Base-by-base conservation (phyloP, 2,888 invertebrate species). In the Eustalomyia histrio region DNA sequence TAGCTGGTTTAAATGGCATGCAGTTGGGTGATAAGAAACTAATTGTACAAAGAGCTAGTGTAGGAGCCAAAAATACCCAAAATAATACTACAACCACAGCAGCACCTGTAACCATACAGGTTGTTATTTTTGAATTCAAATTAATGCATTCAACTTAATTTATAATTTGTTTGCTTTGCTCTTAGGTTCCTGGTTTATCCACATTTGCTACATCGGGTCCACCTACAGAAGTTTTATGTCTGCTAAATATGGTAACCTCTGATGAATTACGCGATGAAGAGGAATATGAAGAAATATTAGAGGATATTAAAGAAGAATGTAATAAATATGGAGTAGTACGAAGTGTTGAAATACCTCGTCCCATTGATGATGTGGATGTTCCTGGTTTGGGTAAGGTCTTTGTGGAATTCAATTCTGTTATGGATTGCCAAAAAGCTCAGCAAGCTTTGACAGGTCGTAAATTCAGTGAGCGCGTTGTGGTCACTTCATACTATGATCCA, bases 371-470 rank as follows among this genome's bases (percentile, higher is more conserved):
- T 60, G 97, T 98, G 2, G 97, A 97, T 90, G 97, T 98, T 63
- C 97, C 97, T 79, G 98, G 98, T 71, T 96, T 97, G 91, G 98
- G 98, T 91, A 98, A 98, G 93, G 98, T 99, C 68, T 99, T 98
- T 90, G 97, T 99, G 65, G 99, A 99, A 91, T 99, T 99, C 92
- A 97, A 96, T 92, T 96, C 97, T 75, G 95, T 97, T 81, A 94
- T 96, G 57, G 99, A 99, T 89, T 98, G 98, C 89, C 98, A 99
- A 91, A 97, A 98, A 89, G 99, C 98, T 12, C 99, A 99, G 90
- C 98, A 98, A 88, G 97, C 97, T 0, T 92, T 99, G 52, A 97
- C 99, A 9, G 99, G 99, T 24, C 93, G 99, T 76, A 98, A 99
- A 91, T 99, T 99, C 92, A 97, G 97, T 89, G 98, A 97, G 91